Evolutionary conservation across 1,140 invertebrate genomes (phyloP), one percentile per base, ranked within the genome.

Genomic region (Drosophila mojavensis): DNA sequence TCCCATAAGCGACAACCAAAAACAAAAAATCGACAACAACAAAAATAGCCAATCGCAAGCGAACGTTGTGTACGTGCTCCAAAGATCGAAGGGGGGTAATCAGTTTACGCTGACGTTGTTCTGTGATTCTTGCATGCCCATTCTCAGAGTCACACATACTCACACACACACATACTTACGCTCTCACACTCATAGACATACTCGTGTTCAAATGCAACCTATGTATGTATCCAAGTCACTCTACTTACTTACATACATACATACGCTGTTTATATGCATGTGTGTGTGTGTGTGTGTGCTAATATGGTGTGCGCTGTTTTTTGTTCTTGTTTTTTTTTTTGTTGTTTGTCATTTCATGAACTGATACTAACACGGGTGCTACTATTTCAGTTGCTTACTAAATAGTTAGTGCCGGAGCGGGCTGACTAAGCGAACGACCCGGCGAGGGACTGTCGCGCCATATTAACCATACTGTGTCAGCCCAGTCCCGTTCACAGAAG

Each of bases 311-410:
- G 47, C 30, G 30, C 45, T 26, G 48, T 11, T 65, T 55, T 48
- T 33, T 62, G 17, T 39, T 17, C 13, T 30, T 50, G 2, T 4
- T 60, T 45, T 43, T 48, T 30, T 55, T 54, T 17, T 74, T 17
- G 17, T 17, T 17, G 17, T 71, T 78, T 66, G 69, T 67, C 55
- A 73, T 85, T 89, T 81, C 84, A 81, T 89, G 75, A 90, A 81
- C 71, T 65, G 74, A 78, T 89, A 89, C 84, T 89, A 89, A 89
- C 84, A 84, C 84, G 85, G 82, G 84, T 89, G 84, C 84, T 89
- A 89, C 84, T 89, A 89, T 89, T 89, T 89, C 84, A 89, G 85
- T 89, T 89, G 81, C 81, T 88, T 88, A 89, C 84, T 89, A 90
- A 89, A 90, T 82, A 86, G 83, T 90, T 88, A 88, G 85, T 84